phyloP scores from a whole-genome alignment of 2,888 invertebrate genomes.

The Meloe dianella region DNA sequence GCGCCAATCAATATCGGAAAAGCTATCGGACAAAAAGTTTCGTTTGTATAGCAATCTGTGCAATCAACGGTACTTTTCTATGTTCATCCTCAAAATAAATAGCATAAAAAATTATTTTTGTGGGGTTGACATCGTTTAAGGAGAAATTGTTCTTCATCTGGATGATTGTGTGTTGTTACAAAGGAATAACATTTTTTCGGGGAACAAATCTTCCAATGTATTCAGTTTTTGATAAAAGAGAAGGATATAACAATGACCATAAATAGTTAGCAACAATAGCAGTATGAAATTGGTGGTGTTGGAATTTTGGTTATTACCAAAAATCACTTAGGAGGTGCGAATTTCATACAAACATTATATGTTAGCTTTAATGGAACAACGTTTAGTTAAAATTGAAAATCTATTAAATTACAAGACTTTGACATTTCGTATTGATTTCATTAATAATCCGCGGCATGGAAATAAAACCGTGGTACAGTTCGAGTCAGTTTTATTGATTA shows the following conservation, averaged over 20 bases:
- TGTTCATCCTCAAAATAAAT: slow-evolving; percentile 55
- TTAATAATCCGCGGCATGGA: neutral
- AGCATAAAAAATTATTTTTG: neutral
- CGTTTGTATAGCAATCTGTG: slow-evolving; percentile 37
- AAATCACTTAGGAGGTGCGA: too few species aligned
- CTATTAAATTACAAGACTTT: too few species aligned
- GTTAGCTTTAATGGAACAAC: too few species aligned
- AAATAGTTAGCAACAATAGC: neutral
- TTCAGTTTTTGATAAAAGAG: slow-evolving; percentile 8
- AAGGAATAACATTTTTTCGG: slow-evolving; percentile 1
- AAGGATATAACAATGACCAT: neutral
- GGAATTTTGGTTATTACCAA: neutral
- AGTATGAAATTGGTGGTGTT: neutral
- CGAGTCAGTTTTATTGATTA: neutral
- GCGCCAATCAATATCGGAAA: too few species aligned
- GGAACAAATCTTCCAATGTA: neutral
- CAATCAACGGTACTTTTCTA: slow-evolving; percentile 57
- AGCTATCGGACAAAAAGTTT: too few species aligned
- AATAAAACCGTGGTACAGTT: neutral
- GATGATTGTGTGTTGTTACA: slow-evolving; percentile 8
- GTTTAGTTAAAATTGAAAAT: too few species aligned
- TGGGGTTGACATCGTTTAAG: neutral
- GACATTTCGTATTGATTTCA: too few species aligned
- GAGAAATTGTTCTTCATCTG: neutral
- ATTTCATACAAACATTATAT: neutral